These are phyloP conservation scores for Poecilia wingei DNA, from an alignment of 2,797 vertebrate genomes.

Conservation along the genomic window DNA sequence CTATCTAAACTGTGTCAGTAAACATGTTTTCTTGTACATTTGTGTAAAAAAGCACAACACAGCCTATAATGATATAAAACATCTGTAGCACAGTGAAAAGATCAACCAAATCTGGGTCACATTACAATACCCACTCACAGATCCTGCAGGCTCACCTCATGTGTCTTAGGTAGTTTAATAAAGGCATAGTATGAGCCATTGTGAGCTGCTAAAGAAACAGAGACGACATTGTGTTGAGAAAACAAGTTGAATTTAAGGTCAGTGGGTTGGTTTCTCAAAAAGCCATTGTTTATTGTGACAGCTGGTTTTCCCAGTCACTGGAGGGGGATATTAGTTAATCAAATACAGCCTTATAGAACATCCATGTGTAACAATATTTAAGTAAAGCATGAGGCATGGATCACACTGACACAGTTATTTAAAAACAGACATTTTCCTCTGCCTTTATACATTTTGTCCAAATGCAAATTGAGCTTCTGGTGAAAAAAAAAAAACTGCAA, in stretches of 20 bases:
- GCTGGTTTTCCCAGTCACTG: slow-evolving; percentile 25
- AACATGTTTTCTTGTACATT: slow-evolving; percentile 1
- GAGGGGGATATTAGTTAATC: slow-evolving; percentile 12
- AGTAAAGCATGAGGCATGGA: background rate
- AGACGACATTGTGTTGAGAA: slow-evolving; percentile 55
- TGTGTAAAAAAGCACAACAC: slow-evolving; percentile 31
- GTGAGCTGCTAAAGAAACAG: slow-evolving; percentile 59
- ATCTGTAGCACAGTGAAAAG: background rate
- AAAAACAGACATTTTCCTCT: background rate
- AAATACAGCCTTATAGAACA: slow-evolving; percentile 10
- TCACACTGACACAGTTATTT: background rate
- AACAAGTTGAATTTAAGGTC: slow-evolving; percentile 48
- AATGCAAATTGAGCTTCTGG: background rate
- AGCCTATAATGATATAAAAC: slow-evolving; percentile 4
- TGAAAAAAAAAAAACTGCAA: background rate
- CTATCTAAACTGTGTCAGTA: background rate
- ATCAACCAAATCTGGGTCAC: slow-evolving; percentile 53
- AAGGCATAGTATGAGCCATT: slow-evolving; percentile 39
- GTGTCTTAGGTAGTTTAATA: slow-evolving; percentile 59
- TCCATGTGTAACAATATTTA: background rate
- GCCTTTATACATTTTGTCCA: background rate
- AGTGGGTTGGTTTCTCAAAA: slow-evolving; percentile 30
- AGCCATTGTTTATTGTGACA: slow-evolving; percentile 50
- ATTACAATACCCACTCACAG: slow-evolving; percentile 58
- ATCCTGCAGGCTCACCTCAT: slow-evolving; percentile 54